phyloP scores from a whole-genome alignment of 2,113 vertebrate species.

The Phrynosoma platyrhinos region DNA sequence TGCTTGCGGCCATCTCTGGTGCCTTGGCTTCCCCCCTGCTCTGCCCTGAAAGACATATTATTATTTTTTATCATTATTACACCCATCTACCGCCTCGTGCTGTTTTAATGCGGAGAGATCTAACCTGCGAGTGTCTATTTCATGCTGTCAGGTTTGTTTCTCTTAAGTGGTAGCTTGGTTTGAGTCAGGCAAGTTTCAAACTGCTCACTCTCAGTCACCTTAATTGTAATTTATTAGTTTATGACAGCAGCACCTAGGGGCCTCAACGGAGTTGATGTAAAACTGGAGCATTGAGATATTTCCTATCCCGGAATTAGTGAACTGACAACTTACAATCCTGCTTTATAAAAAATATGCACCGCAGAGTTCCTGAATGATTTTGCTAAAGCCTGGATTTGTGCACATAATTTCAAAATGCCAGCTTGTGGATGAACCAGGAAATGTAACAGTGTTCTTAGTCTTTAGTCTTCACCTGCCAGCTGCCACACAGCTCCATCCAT shows the following conservation, averaged over 20 bases:
- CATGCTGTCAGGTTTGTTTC: background rate
- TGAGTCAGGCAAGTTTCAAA: constrained; percentile 43
- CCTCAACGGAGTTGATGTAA: background rate
- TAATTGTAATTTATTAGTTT: constrained; percentile 14
- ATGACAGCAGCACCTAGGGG: constrained; percentile 20
- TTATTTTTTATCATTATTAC: background rate
- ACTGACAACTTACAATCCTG: background rate
- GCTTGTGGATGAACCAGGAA: background rate
- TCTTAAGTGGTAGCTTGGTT: background rate
- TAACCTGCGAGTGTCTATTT: background rate
- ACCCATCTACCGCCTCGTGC: background rate
- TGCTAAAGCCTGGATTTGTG: background rate
- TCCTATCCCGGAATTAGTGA: background rate
- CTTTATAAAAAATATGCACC: background rate
- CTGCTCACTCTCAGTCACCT: constrained; percentile 20
- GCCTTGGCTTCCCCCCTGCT: background rate
- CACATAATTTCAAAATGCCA: background rate
- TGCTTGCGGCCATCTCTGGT: accelerated
- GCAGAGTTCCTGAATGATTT: background rate
- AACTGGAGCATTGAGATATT: background rate
- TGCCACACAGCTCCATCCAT: background rate
- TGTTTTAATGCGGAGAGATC: constrained; percentile 7
- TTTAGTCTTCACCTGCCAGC: background rate
- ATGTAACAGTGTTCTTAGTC: no score
- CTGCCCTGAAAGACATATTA: background rate